Conservation (phyloP, 2,888 invertebrate species). For the Neoaliturus tenellus region DNA sequence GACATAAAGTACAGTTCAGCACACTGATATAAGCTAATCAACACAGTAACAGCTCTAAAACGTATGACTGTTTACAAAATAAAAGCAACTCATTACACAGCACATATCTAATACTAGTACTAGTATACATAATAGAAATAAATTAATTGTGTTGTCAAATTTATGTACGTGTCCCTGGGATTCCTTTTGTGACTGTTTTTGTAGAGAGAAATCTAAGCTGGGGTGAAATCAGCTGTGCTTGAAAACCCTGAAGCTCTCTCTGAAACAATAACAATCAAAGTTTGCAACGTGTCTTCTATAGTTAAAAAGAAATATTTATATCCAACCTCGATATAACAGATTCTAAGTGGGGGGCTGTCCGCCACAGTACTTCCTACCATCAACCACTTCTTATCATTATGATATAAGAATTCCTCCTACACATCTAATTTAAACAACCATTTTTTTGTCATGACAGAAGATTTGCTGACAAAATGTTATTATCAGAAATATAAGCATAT, state of each 20-base stretch:
- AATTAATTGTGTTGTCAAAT: neutral
- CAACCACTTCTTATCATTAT: no score
- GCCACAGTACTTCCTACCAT: no score
- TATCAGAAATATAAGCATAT: no score
- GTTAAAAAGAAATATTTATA: no score
- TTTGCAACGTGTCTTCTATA: no score
- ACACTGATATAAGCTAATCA: neutral
- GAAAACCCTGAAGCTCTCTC: neutral
- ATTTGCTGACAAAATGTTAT: no score
- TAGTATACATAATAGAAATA: neutral
- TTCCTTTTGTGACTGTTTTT: neutral
- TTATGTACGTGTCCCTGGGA: neutral
- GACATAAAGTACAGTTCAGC: neutral
- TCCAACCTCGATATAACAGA: no score
- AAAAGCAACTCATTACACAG: neutral
- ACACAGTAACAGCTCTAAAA: neutral
- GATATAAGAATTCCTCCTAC: no score
- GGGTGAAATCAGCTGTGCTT: neutral
- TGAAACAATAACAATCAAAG: neutral
- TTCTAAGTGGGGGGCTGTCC: no score
- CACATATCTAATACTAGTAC: neutral
- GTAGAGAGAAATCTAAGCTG: neutral
- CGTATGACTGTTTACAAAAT: neutral
- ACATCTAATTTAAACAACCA: no score
- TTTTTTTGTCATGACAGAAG: no score